Conservation (phyloP, 1,140 invertebrate species). For the Aculops lycopersici region DNA sequence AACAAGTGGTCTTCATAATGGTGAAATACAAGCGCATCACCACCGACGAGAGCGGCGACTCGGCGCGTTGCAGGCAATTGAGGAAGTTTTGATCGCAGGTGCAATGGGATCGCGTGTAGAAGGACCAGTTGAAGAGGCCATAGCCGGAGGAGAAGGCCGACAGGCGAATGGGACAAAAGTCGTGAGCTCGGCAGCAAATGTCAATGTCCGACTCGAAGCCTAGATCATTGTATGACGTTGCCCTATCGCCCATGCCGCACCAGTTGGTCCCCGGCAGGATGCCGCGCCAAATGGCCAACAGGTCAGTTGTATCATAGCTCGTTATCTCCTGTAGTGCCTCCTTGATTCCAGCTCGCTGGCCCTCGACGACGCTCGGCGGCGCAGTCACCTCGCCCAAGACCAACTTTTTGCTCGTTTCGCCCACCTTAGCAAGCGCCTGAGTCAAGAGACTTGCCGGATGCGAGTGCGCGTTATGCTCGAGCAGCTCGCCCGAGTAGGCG, state of each 20-base stretch:
- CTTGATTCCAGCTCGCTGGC: no score
- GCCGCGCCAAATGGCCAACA: slow-evolving; percentile 1
- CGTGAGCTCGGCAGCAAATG: slow-evolving; percentile 48
- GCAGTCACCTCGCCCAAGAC: no score
- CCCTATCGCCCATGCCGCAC: slow-evolving; percentile 1
- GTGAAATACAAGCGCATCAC: slow-evolving; percentile 65
- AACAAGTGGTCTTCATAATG: slow-evolving; percentile 36
- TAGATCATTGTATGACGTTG: slow-evolving; percentile 21
- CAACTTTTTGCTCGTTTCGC: no score
- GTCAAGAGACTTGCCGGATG: no score
- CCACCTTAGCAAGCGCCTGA: no score
- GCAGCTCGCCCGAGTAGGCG: no score
- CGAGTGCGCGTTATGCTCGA: no score
- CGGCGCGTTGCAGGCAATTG: slow-evolving; percentile 36
- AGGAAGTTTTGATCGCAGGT: slow-evolving; percentile 44
- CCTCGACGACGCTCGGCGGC: no score
- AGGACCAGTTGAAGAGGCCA: slow-evolving; percentile 41
- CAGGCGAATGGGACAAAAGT: slow-evolving; percentile 39
- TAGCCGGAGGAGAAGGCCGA: slow-evolving; percentile 34
- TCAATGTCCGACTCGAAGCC: slow-evolving; percentile 34
- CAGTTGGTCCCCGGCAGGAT: slow-evolving; percentile 2
- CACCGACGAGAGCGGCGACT: slow-evolving; percentile 29
- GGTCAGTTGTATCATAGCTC: not conserved
- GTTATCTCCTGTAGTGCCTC: not conserved
- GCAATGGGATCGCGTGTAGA: slow-evolving; percentile 53